phyloP scores from a whole-genome alignment of 2,113 vertebrate species.

The Sceloporus tristichus region DNA sequence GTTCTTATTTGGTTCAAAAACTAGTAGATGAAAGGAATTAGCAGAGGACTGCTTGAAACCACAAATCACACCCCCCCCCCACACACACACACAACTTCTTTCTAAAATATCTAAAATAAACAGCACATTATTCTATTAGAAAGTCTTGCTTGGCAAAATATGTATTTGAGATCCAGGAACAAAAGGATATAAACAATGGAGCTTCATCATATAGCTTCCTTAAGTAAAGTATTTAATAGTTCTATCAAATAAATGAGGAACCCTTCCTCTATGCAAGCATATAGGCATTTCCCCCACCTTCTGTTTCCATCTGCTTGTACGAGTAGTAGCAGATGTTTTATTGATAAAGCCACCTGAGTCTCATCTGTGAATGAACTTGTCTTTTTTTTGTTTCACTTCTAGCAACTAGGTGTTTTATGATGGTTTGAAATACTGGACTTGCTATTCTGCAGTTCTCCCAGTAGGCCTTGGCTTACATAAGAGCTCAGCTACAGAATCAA shows the following conservation, averaged over 20 bases:
- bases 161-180: not conserved
- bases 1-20: not conserved
- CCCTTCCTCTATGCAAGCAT: not conserved
- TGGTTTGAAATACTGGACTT: not conserved
- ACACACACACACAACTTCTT: too few species aligned
- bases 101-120: not conserved
- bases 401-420: not conserved
- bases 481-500: not conserved
- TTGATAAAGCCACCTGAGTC: not conserved
- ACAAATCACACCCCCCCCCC: too few species aligned
- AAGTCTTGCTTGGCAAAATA: not conserved
- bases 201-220: fast-evolving
- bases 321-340: conserved; percentile 10
- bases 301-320: not conserved
- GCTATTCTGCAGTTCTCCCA: not conserved
- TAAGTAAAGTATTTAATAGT: not conserved
- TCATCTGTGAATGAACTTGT: conserved; percentile 44
- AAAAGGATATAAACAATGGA: conserved; percentile 1
- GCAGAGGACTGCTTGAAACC: not conserved
- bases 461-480: conserved; percentile 1
- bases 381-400: conserved; percentile 10
- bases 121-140: not conserved
- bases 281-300: not conserved
- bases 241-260: not conserved
- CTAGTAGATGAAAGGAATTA: too few species aligned